Evolutionary conservation across 2,113 vertebrate genomes (phyloP).

Genomic region (Pogonocichla stellata): DNA sequence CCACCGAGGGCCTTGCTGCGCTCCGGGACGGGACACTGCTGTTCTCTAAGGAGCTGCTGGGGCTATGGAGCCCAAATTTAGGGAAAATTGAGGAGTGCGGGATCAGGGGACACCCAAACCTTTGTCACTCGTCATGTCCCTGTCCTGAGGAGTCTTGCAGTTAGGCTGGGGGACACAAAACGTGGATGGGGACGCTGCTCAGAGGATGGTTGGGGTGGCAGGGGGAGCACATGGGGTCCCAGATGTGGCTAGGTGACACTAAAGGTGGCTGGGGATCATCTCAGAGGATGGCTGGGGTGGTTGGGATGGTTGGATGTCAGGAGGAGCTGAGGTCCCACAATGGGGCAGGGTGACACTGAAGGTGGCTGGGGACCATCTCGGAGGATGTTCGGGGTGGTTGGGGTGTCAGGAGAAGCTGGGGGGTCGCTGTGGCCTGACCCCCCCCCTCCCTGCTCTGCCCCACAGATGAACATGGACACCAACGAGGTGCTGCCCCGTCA

Average conservation of each 20-base stretch:
- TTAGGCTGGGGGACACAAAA: neutral
- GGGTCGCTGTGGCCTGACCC: neutral
- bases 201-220: too few relatives aligned
- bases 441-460: neutral
- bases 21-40: fast-evolving
- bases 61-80: neutral
- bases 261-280: too few relatives aligned
- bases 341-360: too few relatives aligned
- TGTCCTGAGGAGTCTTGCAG: fast-evolving
- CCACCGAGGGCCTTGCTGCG: fast-evolving
- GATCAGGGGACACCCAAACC: neutral
- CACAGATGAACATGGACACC: slow-evolving; percentile 85
- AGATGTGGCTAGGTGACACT: too few relatives aligned
- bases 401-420: too few relatives aligned
- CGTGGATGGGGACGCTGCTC: fast-evolving
- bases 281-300: too few relatives aligned
- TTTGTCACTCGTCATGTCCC: fast-evolving
- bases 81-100: fast-evolving
- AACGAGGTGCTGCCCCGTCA: slow-evolving; percentile 78
- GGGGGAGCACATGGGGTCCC: too few relatives aligned
- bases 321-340: too few relatives aligned
- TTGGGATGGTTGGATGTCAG: too few relatives aligned
- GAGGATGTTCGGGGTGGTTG: too few relatives aligned
- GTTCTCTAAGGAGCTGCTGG: neutral
- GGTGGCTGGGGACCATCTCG: too few relatives aligned